Conservation (phyloP, 2,797 vertebrate genomes). For the Semotilus atromaculatus region DNA sequence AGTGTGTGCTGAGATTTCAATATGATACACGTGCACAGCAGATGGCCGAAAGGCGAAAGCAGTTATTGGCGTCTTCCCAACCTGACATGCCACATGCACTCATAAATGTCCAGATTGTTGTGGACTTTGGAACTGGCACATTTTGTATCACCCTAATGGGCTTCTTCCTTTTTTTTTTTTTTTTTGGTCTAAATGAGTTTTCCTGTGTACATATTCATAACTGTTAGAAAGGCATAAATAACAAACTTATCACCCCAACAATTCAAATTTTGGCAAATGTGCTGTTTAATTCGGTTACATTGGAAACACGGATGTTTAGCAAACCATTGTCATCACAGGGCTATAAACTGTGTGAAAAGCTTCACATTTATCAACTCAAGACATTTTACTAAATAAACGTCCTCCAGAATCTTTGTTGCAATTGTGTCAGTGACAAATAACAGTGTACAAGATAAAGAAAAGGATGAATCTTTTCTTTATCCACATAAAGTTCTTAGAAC, state of each 20-base stretch:
- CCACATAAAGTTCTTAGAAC: no score
- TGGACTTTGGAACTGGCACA: constrained; percentile 10
- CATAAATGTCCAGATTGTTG: constrained; percentile 13
- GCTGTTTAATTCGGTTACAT: constrained; percentile 4
- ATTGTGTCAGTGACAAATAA: neutral
- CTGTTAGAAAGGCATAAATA: constrained; percentile 1
- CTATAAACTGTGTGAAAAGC: constrained; percentile 24
- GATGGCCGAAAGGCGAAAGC: constrained; percentile 36
- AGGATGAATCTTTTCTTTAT: neutral
- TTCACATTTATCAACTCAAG: constrained; percentile 2
- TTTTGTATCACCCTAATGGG: constrained; percentile 5
- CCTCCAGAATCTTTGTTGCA: neutral
- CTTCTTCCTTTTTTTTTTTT: neutral
- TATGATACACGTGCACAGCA: constrained; percentile 48
- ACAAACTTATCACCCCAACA: neutral
- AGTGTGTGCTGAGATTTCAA: constrained; percentile 34
- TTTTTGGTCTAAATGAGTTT: neutral
- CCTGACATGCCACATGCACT: constrained; percentile 2
- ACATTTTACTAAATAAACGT: constrained; percentile 42
- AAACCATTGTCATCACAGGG: constrained; percentile 7
- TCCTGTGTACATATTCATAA: constrained; percentile 1
- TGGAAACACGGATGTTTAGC: constrained; percentile 31
- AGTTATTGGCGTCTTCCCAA: constrained; percentile 7
- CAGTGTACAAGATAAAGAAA: neutral
- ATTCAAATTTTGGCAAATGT: neutral